These are phyloP conservation scores for Xenopus tropicalis DNA, from an alignment of 2,113 vertebrate species.

Conservation along the genomic window DNA sequence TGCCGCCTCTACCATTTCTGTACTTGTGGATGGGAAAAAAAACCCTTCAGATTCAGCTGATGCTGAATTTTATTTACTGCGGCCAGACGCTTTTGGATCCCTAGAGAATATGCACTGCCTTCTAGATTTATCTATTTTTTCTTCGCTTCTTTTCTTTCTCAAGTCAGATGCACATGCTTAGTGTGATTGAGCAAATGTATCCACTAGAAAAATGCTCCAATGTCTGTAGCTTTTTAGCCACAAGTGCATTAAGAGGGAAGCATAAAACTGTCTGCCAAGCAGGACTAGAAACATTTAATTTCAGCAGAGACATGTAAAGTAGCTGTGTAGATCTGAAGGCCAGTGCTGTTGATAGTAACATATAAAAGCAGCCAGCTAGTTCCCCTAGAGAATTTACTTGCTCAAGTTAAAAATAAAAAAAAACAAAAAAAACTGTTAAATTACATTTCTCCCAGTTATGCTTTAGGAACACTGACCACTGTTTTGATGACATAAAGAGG, in stretches of 20 bases:
- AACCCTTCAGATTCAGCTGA: conserved; percentile 19
- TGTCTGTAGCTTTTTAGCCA: not conserved
- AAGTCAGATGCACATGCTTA: conserved; percentile 9
- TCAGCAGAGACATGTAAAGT: not conserved
- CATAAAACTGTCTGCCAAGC: conserved; percentile 8
- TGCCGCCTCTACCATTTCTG: conserved; percentile 14
- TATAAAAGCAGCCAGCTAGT: conserved; percentile 6
- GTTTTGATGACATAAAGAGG: too few relatives aligned
- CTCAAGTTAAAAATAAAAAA: not conserved
- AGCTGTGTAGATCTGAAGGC: conserved; percentile 16
- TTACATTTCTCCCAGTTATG: too few relatives aligned
- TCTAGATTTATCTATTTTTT: conserved; percentile 33
- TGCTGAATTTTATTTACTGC: conserved; percentile 30
- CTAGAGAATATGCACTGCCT: conserved; percentile 17
- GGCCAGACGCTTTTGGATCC: conserved; percentile 26
- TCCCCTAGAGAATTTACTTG: not conserved
- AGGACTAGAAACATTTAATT: conserved; percentile 8
- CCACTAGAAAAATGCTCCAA: not conserved
- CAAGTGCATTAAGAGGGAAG: not conserved
- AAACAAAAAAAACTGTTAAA: not conserved
- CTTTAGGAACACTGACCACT: too few relatives aligned
- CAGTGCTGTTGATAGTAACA: conserved; percentile 12
- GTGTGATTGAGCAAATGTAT: not conserved
- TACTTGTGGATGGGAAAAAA: conserved; percentile 7
- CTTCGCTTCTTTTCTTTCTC: not conserved